phyloP scores from a whole-genome alignment of 1,140 invertebrate species.

The Drosophila ohnishii region DNA sequence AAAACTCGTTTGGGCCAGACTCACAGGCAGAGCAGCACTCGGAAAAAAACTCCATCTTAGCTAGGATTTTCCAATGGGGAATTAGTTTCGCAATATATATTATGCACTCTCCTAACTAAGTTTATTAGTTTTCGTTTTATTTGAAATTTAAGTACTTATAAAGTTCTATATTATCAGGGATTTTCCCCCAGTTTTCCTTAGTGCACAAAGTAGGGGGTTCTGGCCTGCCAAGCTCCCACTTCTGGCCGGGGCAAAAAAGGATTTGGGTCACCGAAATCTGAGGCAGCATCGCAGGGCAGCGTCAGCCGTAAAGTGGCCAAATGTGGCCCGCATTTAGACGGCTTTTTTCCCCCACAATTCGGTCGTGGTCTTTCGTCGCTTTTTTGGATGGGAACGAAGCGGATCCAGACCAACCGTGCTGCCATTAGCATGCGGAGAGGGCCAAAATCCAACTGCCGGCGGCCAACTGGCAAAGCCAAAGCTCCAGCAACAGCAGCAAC shows the following conservation, averaged over 20 bases:
- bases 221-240: constrained; percentile 45
- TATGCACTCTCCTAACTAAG: too few species aligned
- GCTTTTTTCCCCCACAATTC: constrained; percentile 3
- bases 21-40: constrained; percentile 12
- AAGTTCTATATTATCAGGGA: too few species aligned
- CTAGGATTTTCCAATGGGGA: not conserved
- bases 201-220: constrained; percentile 38
- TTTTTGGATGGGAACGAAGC: not conserved
- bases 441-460: constrained; percentile 34
- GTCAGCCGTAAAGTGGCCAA: constrained; percentile 68
- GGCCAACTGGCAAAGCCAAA: constrained; percentile 25
- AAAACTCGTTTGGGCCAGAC: constrained; percentile 45
- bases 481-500: constrained; percentile 10
- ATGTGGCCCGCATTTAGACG: constrained; percentile 72
- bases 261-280: constrained; percentile 77
- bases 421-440: constrained; percentile 54
- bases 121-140: not conserved
- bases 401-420: not conserved
- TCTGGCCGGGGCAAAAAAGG: constrained; percentile 57
- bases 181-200: constrained; percentile 2
- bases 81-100: not conserved
- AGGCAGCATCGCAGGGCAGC: constrained; percentile 54
- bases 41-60: constrained; percentile 4
- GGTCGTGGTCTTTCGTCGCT: constrained; percentile 15
- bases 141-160: not conserved